Evolutionary conservation across 2,797 vertebrate species (phyloP).

Genomic region (Cottoperca gobio): DNA sequence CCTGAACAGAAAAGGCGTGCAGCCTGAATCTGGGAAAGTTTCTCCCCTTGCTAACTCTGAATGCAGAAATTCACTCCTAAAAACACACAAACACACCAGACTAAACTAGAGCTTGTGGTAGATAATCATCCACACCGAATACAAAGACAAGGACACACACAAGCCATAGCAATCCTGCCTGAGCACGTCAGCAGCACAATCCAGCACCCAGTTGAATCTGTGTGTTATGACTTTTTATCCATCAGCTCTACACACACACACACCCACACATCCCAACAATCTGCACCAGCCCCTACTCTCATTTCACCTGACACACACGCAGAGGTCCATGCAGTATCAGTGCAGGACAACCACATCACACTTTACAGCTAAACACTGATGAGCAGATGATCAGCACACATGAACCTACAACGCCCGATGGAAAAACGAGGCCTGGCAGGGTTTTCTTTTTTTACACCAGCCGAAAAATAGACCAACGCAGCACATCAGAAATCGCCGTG

Average conservation of each 20-base stretch:
- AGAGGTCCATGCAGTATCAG: neutral
- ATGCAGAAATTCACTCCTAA: neutral
- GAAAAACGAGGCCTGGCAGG: conserved; percentile 28
- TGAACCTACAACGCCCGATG: neutral
- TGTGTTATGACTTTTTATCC: conserved; percentile 39
- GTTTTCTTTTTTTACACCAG: too few species aligned
- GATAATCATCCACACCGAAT: conserved; percentile 35
- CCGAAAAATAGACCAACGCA: conserved; percentile 37
- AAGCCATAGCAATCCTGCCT: conserved; percentile 50
- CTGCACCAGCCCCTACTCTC: too few species aligned
- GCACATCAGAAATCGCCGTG: conserved; percentile 9
- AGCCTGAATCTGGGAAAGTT: conserved; percentile 1
- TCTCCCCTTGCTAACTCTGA: neutral
- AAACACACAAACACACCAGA: neutral
- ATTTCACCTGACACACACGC: neutral
- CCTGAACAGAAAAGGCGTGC: neutral
- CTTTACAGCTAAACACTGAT: neutral
- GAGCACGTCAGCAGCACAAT: conserved; percentile 51
- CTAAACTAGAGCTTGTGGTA: conserved; percentile 6
- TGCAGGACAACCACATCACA: conserved; percentile 7
- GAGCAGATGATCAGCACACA: conserved; percentile 7
- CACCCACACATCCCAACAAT: too few species aligned
- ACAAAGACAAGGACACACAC: conserved; percentile 32
- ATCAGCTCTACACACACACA: conserved; percentile 60
- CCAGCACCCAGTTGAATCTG: conserved; percentile 22